Percentiles rank a stretch among this genome's conserved stretches.
Conservation (phyloP, 2,113 vertebrate species). For the Pogonocichla stellata region DNA sequence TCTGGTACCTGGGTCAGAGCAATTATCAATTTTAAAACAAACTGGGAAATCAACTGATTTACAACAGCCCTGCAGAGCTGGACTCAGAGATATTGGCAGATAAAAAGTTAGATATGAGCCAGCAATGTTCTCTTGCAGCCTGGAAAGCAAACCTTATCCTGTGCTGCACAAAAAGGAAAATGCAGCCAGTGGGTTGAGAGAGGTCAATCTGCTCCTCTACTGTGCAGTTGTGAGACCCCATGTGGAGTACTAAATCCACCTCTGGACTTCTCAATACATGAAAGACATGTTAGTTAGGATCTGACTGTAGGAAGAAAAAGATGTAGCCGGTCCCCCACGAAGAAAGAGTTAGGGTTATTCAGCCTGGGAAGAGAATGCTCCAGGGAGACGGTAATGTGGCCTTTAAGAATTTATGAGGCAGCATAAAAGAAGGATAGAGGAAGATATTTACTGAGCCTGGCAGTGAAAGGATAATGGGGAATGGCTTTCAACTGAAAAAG, state of each 20-base stretch:
- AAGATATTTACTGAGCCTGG: not conserved
- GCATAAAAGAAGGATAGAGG: not conserved
- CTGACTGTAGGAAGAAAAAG: not conserved
- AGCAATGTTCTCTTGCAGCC: rapidly evolving
- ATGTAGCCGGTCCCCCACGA: rapidly evolving
- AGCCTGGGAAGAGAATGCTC: not conserved
- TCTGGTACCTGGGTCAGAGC: no score
- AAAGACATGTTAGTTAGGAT: not conserved
- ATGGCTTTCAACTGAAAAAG: not conserved
- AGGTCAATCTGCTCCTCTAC: not conserved
- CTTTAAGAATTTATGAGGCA: not conserved
- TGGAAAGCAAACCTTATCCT: not conserved
- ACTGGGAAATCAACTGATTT: not conserved
- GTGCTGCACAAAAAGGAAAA: not conserved
- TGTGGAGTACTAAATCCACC: not conserved
- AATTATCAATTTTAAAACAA: not conserved
- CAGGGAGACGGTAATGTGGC: not conserved
- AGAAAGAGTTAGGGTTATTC: not conserved
- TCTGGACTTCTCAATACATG: not conserved
- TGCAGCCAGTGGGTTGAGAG: not conserved
- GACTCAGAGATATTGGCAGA: not conserved
- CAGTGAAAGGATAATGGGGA: not conserved
- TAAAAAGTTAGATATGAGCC: not conserved
- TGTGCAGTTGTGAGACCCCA: not conserved
- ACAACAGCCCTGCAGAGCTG: not conserved